Conservation (phyloP, 1,140 invertebrate genomes). For the Leptopilina clavipes region DNA sequence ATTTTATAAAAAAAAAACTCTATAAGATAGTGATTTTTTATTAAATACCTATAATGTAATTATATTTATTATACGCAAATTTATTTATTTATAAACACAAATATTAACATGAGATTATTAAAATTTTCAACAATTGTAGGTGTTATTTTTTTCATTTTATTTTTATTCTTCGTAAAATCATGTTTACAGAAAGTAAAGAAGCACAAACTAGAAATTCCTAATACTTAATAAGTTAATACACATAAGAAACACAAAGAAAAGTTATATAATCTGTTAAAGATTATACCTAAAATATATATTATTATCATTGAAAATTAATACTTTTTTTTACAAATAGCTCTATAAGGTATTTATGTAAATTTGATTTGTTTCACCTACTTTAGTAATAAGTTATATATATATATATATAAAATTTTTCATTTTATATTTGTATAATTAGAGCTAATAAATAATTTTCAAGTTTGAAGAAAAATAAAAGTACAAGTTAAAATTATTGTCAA, state of each 20-base stretch:
- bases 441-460: constrained; percentile 60
- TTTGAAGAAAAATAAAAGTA: constrained; percentile 36
- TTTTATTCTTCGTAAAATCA: constrained; percentile 46
- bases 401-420: constrained; percentile 49
- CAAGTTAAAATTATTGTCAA: constrained; percentile 17
- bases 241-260: too few relatives aligned
- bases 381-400: constrained; percentile 52
- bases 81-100: too few relatives aligned
- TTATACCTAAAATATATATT: constrained; percentile 37
- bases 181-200: constrained; percentile 35
- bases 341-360: constrained; percentile 42
- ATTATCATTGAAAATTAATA: constrained; percentile 16
- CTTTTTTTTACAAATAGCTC: constrained; percentile 37
- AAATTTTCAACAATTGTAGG: background rate
- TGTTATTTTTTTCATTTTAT: constrained; percentile 38
- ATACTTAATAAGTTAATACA: too few relatives aligned
- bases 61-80: too few relatives aligned
- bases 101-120: too few relatives aligned
- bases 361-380: constrained; percentile 56
- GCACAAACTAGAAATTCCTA: background rate
- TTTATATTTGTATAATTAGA: constrained; percentile 49
- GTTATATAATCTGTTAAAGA: too few relatives aligned
- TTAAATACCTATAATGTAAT: too few relatives aligned
- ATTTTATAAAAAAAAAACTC: too few relatives aligned
- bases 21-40: too few relatives aligned